Base-by-base conservation (phyloP, 2,888 invertebrate species). In the Drepana falcataria region DNA sequence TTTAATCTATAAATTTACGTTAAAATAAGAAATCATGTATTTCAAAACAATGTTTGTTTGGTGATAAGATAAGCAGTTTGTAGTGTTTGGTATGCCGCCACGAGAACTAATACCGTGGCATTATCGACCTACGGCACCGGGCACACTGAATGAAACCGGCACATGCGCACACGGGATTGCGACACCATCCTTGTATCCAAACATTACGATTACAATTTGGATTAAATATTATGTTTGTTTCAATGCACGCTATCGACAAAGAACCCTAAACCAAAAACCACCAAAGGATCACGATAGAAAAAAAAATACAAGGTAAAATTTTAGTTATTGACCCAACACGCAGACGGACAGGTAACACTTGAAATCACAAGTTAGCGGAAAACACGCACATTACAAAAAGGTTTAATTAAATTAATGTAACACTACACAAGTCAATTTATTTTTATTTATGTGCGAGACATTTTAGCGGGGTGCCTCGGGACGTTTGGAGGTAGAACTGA, bases 91-190 rank as follows among this genome's bases (percentile, higher is more conserved):
- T 21, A 21, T 21, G 21, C 21, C 33, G 44, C 33, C 35, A 58
- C 54, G 49, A 35, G 21, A 21, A 21, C 21, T 21, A 21, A 21
- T 49, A 51, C 62, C 54, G 60, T 60, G 58, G 56, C 54, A 60
- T 55, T 79, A 79, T 79, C 79, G 79, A 79, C 77, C 77, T 71
- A 71, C 54, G 57, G 54, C 55, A 49, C 48, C 53, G 64, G 68
- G 67, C 71, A 74, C 73, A 66, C 64, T 83, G 83, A 84, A 83
- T 81, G 81, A 76, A 76, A 59, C 54, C 40, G 52, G 62, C 77
- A 76, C 83, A 81, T 83, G 83, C 84, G 82, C 67, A 57, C 5
- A 34, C 35, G 1, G 3, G 48, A 48, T 56, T 68, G 66, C 69
- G 65, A 65, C 73, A 69, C 37, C 48, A 51, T 33, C 52, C 35